Conservation (phyloP, 2,113 vertebrate genomes). For the Gopherus evgoodei region DNA sequence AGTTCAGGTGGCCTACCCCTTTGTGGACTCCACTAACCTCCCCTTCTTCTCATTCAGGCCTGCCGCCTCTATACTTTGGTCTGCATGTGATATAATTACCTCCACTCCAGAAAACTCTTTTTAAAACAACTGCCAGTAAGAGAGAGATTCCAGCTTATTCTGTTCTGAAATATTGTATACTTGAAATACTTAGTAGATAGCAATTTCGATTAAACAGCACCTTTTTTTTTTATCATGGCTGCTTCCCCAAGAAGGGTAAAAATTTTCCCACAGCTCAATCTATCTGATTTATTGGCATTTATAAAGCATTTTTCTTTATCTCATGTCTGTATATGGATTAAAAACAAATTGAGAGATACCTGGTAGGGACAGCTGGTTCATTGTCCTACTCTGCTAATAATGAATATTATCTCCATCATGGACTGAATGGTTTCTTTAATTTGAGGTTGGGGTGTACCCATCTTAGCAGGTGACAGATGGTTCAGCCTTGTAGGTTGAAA, state of each 20-base stretch:
- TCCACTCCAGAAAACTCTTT: not conserved
- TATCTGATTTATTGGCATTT: not conserved
- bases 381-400: not conserved
- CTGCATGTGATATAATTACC: too few relatives aligned
- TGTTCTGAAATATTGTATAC: not conserved
- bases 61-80: too few relatives aligned
- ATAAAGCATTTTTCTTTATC: not conserved
- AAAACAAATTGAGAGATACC: not conserved
- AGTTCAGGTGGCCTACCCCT: too few relatives aligned
- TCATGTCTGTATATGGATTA: not conserved
- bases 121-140: fast-evolving
- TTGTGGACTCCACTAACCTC: too few relatives aligned
- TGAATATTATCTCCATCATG: not conserved
- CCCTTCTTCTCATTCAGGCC: too few relatives aligned
- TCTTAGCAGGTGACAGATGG: not conserved
- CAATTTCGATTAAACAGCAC: not conserved
- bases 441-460: not conserved
- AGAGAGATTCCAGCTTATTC: not conserved
- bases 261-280: not conserved
- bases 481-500: not conserved
- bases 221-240: not conserved
- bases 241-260: not conserved
- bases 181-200: not conserved
- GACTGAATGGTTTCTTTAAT: fast-evolving
- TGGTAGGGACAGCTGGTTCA: not conserved